phyloP scores from a whole-genome alignment of 2,797 vertebrate genomes.

The Enteromius mattozi region DNA sequence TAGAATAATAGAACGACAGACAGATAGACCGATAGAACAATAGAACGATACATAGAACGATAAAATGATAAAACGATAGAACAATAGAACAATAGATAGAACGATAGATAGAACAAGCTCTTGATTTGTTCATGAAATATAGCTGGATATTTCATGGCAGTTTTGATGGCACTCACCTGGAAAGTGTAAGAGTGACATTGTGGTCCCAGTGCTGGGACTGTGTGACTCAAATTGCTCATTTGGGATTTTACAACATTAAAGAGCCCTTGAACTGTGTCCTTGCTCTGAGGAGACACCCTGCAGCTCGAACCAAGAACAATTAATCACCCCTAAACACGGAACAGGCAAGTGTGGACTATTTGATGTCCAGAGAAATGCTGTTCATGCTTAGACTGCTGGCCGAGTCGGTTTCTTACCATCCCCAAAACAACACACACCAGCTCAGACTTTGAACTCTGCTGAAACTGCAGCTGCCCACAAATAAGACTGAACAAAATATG shows the following conservation, averaged over 20 bases:
- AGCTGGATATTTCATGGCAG: not conserved
- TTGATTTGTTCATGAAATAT: not conserved
- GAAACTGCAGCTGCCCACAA: slow-evolving; percentile 21
- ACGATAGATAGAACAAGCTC: not conserved
- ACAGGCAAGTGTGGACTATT: slow-evolving; percentile 16
- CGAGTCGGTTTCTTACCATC: not conserved
- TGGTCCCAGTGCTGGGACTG: slow-evolving; percentile 1
- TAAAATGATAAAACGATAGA: too few species aligned
- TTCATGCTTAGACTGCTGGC: not conserved
- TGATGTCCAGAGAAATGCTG: slow-evolving; percentile 27
- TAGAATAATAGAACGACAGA: too few species aligned
- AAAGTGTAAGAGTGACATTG: not conserved
- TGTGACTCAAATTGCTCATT: slow-evolving; percentile 21
- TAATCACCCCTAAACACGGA: slow-evolving; percentile 19
- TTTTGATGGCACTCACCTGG: not conserved
- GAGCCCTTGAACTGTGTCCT: slow-evolving; percentile 40
- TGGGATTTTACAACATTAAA: slow-evolving; percentile 30
- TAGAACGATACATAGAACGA: too few species aligned
- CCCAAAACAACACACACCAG: slow-evolving; percentile 11
- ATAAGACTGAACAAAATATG: slow-evolving; percentile 40
- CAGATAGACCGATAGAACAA: too few species aligned
- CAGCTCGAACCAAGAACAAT: slow-evolving; percentile 30
- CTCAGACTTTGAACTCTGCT: slow-evolving; percentile 24
- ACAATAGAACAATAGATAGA: too few species aligned
- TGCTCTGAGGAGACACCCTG: slow-evolving; percentile 3